These are phyloP conservation scores for Dynastes grantii DNA, from an alignment of 2,888 invertebrate genomes.

Conservation along the genomic window DNA sequence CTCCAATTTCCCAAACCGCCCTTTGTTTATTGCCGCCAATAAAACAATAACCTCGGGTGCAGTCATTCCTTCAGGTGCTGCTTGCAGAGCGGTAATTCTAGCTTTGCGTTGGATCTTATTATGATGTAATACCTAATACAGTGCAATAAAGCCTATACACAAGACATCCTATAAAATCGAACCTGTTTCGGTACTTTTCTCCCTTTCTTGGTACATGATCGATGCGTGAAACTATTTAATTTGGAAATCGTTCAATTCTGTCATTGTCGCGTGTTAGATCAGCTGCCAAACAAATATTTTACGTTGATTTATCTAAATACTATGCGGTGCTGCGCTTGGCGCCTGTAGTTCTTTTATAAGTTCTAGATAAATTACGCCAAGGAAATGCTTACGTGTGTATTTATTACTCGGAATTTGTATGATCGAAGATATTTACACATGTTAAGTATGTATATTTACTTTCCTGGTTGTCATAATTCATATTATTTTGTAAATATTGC, in stretches of 20 bases:
- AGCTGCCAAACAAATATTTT: slow-evolving; percentile 45
- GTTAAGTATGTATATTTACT: background rate
- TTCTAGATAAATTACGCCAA: slow-evolving; percentile 14
- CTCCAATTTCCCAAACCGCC: slow-evolving; percentile 42
- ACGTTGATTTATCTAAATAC: slow-evolving; percentile 19
- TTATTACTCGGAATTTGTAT: slow-evolving; percentile 27
- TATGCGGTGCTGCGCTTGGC: slow-evolving; percentile 18
- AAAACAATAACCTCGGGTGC: slow-evolving; percentile 35
- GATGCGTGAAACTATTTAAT: slow-evolving; percentile 32
- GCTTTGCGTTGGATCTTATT: slow-evolving; percentile 18
- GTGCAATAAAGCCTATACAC: background rate
- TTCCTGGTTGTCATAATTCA: background rate
- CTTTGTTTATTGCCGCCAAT: slow-evolving; percentile 45
- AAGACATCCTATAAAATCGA: background rate
- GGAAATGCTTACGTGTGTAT: slow-evolving; percentile 2
- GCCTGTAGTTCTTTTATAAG: slow-evolving; percentile 29
- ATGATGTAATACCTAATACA: slow-evolving; percentile 6
- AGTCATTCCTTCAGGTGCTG: slow-evolving; percentile 22
- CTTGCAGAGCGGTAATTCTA: slow-evolving; percentile 32
- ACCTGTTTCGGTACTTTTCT: slow-evolving; percentile 26
- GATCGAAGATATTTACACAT: slow-evolving; percentile 8
- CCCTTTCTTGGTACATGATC: background rate
- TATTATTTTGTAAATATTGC: slow-evolving; percentile 10
- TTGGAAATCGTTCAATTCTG: slow-evolving; percentile 25
- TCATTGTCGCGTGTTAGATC: slow-evolving; percentile 37